Conservation (phyloP, 2,797 vertebrate genomes). For the Enteromius treurensis region DNA sequence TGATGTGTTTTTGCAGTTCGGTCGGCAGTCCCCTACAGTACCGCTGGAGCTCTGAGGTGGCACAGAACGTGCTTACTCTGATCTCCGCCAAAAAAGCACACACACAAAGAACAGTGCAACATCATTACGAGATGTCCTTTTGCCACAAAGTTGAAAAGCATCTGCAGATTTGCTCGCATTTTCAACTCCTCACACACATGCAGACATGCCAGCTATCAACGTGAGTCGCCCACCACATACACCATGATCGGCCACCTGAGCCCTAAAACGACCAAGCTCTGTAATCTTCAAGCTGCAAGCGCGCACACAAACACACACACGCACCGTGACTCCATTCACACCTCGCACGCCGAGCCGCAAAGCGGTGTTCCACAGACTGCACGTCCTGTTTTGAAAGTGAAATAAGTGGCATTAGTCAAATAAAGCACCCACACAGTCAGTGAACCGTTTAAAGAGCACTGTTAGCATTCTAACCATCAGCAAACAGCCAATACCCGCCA, state of each 20-base stretch:
- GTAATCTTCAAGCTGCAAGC: constrained; percentile 37
- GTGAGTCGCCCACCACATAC: constrained; percentile 39
- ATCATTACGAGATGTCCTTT: constrained; percentile 14
- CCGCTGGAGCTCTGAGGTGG: not conserved
- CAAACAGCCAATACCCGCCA: constrained; percentile 54
- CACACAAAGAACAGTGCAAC: constrained; percentile 26
- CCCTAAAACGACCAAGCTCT: constrained; percentile 20
- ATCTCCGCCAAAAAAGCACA: constrained; percentile 16
- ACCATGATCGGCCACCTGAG: constrained; percentile 25
- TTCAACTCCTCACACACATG: constrained; percentile 19
- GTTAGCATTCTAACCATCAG: constrained; percentile 54
- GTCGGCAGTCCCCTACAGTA: not conserved
- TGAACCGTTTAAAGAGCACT: constrained; percentile 51
- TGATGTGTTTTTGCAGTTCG: constrained; percentile 9
- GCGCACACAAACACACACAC: not conserved
- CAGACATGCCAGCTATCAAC: constrained; percentile 30
- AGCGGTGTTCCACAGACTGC: constrained; percentile 53
- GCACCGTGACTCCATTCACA: constrained; percentile 53
- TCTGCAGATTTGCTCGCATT: not conserved
- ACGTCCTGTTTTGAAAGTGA: constrained; percentile 58
- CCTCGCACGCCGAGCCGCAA: constrained; percentile 26
- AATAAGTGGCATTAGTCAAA: constrained; percentile 64
- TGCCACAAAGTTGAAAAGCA: not conserved
- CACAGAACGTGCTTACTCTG: not conserved
- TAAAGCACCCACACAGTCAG: constrained; percentile 56